Percentiles rank a stretch among this genome's conserved stretches.
Conservation (phyloP, 2,888 invertebrate genomes). For the Peribatodes rhomboidaria region DNA sequence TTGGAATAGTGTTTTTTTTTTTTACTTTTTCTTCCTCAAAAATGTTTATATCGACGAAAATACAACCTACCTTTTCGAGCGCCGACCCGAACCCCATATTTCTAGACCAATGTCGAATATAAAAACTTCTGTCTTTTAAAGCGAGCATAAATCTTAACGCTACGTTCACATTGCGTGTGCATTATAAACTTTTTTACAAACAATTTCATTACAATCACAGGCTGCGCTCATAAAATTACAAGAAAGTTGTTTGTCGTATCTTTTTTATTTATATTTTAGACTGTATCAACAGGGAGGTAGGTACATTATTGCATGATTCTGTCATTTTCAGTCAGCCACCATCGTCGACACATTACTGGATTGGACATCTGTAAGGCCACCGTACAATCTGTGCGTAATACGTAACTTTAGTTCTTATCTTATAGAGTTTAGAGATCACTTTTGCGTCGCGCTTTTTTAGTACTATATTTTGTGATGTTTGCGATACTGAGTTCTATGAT, state of each 20-base stretch:
- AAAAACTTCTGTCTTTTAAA: not conserved
- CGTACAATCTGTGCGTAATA: conserved; percentile 35
- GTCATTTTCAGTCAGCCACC: conserved; percentile 41
- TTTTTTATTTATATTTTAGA: conserved; percentile 1
- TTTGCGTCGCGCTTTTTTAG: conserved; percentile 2
- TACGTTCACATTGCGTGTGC: not conserved
- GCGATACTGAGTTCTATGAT: conserved; percentile 1
- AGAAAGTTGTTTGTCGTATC: conserved; percentile 1
- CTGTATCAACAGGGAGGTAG: conserved; percentile 32
- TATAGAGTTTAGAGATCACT: not conserved
- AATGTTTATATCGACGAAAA: too few relatives aligned
- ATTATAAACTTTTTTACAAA: too few relatives aligned
- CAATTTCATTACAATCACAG: not conserved
- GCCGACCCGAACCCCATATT: not conserved
- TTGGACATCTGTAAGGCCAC: conserved; percentile 45
- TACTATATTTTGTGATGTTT: conserved; percentile 13
- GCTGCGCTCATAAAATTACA: not conserved
- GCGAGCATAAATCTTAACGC: not conserved
- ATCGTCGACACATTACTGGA: conserved; percentile 41
- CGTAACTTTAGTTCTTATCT: conserved; percentile 5
- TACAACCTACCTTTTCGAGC: too few relatives aligned
- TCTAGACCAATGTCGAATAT: not conserved
- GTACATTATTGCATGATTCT: conserved; percentile 22
- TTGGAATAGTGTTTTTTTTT: too few relatives aligned
- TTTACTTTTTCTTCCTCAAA: too few relatives aligned